These are phyloP conservation scores for Gnathonemus longibarbis DNA, from an alignment of 2,113 vertebrate genomes.

Conservation along the genomic window DNA sequence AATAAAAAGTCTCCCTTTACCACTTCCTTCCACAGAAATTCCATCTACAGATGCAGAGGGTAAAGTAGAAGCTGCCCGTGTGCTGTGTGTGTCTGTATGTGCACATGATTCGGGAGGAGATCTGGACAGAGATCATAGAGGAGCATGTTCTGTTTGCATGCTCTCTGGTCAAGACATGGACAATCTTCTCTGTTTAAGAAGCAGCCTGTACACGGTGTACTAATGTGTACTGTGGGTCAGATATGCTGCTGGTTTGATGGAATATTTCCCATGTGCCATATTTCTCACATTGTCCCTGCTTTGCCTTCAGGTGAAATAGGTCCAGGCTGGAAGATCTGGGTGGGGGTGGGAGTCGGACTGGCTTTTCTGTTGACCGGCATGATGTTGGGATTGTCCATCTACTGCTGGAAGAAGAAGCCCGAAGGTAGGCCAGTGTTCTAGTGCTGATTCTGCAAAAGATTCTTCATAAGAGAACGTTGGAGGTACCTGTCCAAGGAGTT, in stretches of 20 bases:
- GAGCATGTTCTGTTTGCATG: not conserved
- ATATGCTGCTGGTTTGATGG: not conserved
- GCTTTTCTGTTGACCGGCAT: slow-evolving; percentile 27
- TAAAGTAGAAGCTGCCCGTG: not conserved
- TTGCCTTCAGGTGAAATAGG: not conserved
- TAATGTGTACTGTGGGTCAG: no score
- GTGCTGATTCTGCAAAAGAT: no score
- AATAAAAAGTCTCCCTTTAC: not conserved
- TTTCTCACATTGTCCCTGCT: not conserved
- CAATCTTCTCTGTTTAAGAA: no score
- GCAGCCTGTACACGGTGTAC: no score
- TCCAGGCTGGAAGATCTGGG: slow-evolving; percentile 31
- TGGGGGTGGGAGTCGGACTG: not conserved
- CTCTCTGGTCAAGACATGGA: not conserved
- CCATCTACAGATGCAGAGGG: accelerated
- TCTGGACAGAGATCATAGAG: no score
- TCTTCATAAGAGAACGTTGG: no score
- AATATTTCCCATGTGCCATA: not conserved
- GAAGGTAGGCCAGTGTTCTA: no score
- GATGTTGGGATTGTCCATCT: not conserved
- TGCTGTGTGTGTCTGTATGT: not conserved
- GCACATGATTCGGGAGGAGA: not conserved
- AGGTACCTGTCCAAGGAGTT: no score
- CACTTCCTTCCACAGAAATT: slow-evolving; percentile 18
- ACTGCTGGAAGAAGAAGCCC: not conserved